phyloP scores from a whole-genome alignment of 2,888 invertebrate species.

The Metallyticus violacea region DNA sequence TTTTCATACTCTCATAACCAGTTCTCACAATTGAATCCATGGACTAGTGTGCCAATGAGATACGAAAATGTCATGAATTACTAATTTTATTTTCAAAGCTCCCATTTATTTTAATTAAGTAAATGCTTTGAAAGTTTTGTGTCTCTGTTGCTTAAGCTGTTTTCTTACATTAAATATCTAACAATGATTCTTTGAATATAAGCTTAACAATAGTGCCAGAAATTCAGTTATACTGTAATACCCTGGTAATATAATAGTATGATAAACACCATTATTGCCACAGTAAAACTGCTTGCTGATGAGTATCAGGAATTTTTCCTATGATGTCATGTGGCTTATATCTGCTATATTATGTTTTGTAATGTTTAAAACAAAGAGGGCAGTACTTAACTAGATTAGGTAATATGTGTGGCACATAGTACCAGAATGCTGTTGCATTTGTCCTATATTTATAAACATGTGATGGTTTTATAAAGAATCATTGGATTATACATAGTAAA shows the following conservation, averaged over 20 bases:
- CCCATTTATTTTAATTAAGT: not conserved
- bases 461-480: slow-evolving; percentile 5
- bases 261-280: not conserved
- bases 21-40: not conserved
- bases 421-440: not conserved
- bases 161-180: not conserved
- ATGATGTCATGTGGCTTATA: not conserved
- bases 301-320: no score
- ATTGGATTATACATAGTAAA: not conserved
- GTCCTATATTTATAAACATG: not conserved
- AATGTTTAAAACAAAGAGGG: not conserved
- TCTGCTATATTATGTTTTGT: not conserved
- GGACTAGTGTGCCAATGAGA: not conserved
- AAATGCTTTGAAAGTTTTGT: not conserved
- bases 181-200: not conserved
- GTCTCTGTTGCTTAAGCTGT: not conserved
- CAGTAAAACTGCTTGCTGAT: not conserved
- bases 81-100: not conserved
- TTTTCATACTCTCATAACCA: not conserved
- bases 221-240: not conserved
- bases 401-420: not conserved
- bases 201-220: not conserved
- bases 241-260: not conserved
- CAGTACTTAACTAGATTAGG: not conserved
- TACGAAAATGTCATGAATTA: slow-evolving; percentile 7